Evolutionary conservation across 2,888 invertebrate species (phyloP).

Genomic region (Zeuzera pyrina): DNA sequence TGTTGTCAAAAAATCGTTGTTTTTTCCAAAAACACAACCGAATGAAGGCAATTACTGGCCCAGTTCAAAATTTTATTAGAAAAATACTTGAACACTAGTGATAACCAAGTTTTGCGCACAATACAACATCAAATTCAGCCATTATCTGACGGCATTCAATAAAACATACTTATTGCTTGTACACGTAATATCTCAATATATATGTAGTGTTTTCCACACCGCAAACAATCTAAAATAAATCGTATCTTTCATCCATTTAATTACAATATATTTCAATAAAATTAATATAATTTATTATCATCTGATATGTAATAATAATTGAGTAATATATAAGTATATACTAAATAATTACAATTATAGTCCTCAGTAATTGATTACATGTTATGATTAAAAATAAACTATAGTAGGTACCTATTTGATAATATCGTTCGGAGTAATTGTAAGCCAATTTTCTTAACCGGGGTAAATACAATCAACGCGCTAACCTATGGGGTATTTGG

Average conservation of each 20-base stretch:
- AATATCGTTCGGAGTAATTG: conserved; percentile 28
- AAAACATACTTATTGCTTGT: conserved; percentile 69
- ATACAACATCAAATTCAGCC: conserved; percentile 62
- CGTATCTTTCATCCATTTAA: conserved; percentile 20
- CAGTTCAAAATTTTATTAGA: too few relatives aligned
- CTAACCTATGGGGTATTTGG: conserved; percentile 42
- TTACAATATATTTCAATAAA: conserved; percentile 17
- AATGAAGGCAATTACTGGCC: too few relatives aligned
- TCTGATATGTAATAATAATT: conserved; percentile 21
- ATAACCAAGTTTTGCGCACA: conserved; percentile 56
- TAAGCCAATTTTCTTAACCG: conserved; percentile 42
- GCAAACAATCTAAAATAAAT: conserved; percentile 63
- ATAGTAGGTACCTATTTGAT: not conserved
- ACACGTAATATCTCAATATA: conserved; percentile 59
- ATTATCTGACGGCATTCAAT: conserved; percentile 53
- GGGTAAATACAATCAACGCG: not conserved
- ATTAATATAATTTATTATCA: conserved; percentile 21
- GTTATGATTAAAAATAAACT: too few relatives aligned
- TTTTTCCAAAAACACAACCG: too few relatives aligned
- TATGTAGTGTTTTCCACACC: conserved; percentile 44
- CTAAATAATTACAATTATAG: too few relatives aligned
- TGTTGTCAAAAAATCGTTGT: too few relatives aligned
- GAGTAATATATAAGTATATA: not conserved
- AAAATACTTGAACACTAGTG: conserved; percentile 39
- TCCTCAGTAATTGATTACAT: too few relatives aligned